Evolutionary conservation across 2,797 vertebrate genomes (phyloP), one percentile per base, ranked within the genome.

Genomic region (Morelia viridis): DNA sequence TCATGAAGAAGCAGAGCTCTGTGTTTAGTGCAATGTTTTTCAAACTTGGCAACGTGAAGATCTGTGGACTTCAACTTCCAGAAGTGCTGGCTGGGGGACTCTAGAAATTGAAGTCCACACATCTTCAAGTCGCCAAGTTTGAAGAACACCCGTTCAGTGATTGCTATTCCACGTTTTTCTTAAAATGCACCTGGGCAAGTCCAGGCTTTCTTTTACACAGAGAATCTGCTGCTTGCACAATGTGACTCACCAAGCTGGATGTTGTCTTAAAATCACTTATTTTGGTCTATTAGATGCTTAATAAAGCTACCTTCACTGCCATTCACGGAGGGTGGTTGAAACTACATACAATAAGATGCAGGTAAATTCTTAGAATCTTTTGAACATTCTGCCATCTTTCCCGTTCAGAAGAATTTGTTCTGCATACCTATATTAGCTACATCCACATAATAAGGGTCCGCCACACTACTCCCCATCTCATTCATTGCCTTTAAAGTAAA

Each of bases 401-500:
- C 12, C 46, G 68, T 28, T 10, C 12, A 35, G 0, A 31, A 71
- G 17, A 1, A 11, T 0, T 9, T 13, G 41, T 10, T 15, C 0
- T 35, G 31, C 98, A 98, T 97, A 99, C 99, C 98, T 88, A 99
- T 99, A 90, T 98, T 98, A 57, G 97, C 96, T 88, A 99, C 97
- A 19, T 99, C 99, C 94, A 99, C 97, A 4, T 98, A 98, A 85
- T 96, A 93, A 0, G 98, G 97, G 28, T 99, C 98, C 0, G 99
- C 99, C 89, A 96, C 94, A 65, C 96, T 98, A 94, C 95, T 98
- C 92, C 99, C 99, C 94, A 98, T 93, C 3, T 96, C 85, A 88
- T 99, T 99, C 5, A 97, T 98, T 93, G 99, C 99, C 65, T 97
- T 98, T 85, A 99, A 97, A 0, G 97, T 98, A 97, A 99, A 98